Evolutionary conservation across 2,113 vertebrate species (phyloP).

Genomic region (Perca schrenkii): DNA sequence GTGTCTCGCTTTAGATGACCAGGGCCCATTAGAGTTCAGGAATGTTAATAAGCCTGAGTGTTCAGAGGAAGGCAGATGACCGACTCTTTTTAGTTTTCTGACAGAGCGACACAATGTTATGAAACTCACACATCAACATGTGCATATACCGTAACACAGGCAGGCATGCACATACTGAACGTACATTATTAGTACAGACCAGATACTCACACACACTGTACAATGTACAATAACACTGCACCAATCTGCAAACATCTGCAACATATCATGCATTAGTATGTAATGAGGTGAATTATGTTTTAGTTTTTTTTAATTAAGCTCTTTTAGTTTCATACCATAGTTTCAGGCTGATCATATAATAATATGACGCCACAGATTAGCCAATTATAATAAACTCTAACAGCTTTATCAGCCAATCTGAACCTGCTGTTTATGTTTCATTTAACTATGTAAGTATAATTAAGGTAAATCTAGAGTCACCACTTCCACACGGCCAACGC

Average conservation of each 20-base stretch:
- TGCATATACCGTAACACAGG: neutral
- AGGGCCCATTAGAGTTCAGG: constrained; percentile 76
- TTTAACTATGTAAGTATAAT: constrained; percentile 40
- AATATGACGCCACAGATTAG: constrained; percentile 11
- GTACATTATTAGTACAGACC: neutral
- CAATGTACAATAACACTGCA: neutral
- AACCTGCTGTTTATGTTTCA: constrained; percentile 30
- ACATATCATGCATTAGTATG: constrained; percentile 3
- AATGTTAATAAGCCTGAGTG: constrained; percentile 82
- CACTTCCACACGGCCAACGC: neutral
- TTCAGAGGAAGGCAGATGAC: constrained; percentile 75
- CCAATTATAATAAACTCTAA: constrained; percentile 35
- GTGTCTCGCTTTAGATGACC: constrained; percentile 47
- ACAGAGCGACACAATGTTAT: constrained; percentile 27
- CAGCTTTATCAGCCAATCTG: constrained; percentile 18
- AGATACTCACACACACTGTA: neutral
- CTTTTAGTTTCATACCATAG: neutral
- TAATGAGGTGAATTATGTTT: constrained; percentile 13
- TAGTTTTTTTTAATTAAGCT: neutral
- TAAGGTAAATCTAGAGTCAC: constrained; percentile 20
- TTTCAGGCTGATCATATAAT: constrained; percentile 9
- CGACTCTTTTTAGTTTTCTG: constrained; percentile 59
- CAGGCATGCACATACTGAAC: neutral
- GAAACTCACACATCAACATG: constrained; percentile 26
- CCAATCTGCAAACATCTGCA: constrained; percentile 30